Conservation (phyloP, 1,140 invertebrate genomes). For the Procambarus virginalis region DNA sequence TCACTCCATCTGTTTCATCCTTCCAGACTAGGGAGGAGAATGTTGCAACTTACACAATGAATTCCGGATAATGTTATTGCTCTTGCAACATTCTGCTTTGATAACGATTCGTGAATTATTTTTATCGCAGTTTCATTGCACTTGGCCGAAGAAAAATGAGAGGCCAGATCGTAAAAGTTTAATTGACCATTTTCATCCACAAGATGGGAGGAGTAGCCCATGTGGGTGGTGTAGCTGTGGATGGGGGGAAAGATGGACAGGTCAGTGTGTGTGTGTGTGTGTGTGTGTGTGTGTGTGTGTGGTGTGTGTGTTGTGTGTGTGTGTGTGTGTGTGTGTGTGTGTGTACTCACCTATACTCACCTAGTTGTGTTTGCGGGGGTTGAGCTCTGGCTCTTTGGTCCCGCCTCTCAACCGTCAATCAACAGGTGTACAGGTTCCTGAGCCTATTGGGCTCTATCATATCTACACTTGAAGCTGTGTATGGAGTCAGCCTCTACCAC, state of each 20-base stretch:
- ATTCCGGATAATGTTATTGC: slow-evolving; percentile 44
- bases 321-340: not conserved
- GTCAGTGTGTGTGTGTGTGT: not conserved
- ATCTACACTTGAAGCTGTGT: no score
- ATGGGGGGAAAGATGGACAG: not conserved
- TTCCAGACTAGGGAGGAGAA: not conserved
- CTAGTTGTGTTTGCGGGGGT: no score
- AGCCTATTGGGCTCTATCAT: no score
- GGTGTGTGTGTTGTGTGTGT: no score
- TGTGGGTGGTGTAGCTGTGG: not conserved
- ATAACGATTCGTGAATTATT: slow-evolving; percentile 60
- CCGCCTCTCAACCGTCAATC: no score
- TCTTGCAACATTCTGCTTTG: slow-evolving; percentile 33
- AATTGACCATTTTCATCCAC: slow-evolving; percentile 53
- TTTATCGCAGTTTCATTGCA: slow-evolving; percentile 37
- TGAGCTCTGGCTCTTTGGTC: no score
- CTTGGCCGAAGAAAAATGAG: slow-evolving; percentile 32
- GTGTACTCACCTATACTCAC: no score
- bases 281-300: slow-evolving; percentile 1
- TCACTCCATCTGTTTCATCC: not conserved
- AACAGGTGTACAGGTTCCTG: no score
- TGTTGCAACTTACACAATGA: slow-evolving; percentile 40
- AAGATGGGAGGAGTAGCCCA: not conserved
- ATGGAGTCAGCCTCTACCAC: no score
- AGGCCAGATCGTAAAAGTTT: slow-evolving; percentile 46